Evolutionary conservation across 1,140 invertebrate species (phyloP).

Genomic region (Maniola jurtina): DNA sequence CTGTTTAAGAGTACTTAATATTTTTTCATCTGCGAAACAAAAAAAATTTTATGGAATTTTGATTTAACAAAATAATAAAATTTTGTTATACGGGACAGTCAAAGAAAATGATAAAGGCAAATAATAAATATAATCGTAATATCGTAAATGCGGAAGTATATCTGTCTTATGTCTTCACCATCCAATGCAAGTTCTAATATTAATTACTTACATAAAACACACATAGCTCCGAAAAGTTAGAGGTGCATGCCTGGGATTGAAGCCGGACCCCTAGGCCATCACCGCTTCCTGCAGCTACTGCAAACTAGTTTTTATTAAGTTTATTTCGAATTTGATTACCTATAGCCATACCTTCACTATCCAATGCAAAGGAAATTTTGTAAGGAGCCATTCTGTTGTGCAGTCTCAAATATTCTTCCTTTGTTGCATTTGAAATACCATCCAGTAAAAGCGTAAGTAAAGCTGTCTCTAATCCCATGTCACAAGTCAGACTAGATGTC

Average conservation of each 20-base stretch:
- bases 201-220: too few species aligned
- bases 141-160: too few species aligned
- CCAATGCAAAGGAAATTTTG: slow-evolving; percentile 82
- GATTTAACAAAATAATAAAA: too few species aligned
- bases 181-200: too few species aligned
- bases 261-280: too few species aligned
- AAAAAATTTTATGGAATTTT: neutral
- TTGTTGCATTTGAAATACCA: slow-evolving; percentile 55
- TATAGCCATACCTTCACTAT: slow-evolving; percentile 51
- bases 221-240: too few species aligned
- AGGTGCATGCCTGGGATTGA: neutral
- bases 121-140: too few species aligned
- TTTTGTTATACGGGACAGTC: too few species aligned
- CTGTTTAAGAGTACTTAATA: slow-evolving; percentile 68
- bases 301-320: too few species aligned
- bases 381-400: slow-evolving; percentile 87
- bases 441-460: slow-evolving; percentile 82
- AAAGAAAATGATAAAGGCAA: too few species aligned
- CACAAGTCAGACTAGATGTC: slow-evolving; percentile 73
- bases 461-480: slow-evolving; percentile 80
- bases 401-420: slow-evolving; percentile 78
- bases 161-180: too few species aligned
- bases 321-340: slow-evolving; percentile 3
- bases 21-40: slow-evolving; percentile 29
- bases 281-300: too few species aligned